phyloP scores from a whole-genome alignment of 2,888 invertebrate genomes.

The Sceliomorpha sp. region DNA sequence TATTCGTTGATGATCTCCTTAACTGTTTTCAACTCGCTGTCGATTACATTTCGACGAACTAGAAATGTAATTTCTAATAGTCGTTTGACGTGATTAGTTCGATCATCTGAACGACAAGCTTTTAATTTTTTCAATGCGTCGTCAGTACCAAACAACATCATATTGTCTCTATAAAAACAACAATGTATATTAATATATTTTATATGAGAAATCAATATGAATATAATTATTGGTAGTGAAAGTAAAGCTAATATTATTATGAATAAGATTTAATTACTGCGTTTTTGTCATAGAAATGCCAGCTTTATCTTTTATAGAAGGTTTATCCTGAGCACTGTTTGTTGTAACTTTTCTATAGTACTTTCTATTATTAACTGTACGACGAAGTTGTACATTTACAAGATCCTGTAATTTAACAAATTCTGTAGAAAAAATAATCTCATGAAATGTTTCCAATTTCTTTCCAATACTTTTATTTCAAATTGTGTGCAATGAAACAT shows the following conservation, averaged over 20 bases:
- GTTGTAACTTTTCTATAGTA: neutral
- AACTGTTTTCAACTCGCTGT: neutral
- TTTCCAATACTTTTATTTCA: neutral
- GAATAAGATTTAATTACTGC: neutral
- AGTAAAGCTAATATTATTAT: conserved; percentile 1
- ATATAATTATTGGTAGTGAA: neutral
- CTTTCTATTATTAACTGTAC: conserved; percentile 9
- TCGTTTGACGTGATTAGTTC: neutral
- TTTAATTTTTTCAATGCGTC: conserved; percentile 8
- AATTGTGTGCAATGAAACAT: conserved; percentile 1
- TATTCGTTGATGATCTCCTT: conserved; percentile 5
- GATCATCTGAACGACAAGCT: neutral
- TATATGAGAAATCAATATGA: neutral
- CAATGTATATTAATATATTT: neutral
- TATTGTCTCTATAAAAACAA: neutral
- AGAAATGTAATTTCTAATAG: neutral
- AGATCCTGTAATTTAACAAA: conserved; percentile 5
- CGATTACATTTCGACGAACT: neutral
- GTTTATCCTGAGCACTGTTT: neutral
- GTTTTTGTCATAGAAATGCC: neutral
- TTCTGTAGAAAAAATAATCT: neutral
- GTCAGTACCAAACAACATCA: conserved; percentile 4
- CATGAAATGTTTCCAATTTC: no score
- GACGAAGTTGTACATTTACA: conserved; percentile 2
- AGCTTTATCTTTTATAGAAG: conserved; percentile 5